Conservation (phyloP, 2,113 vertebrate species). For the Halichoerus grypus region DNA sequence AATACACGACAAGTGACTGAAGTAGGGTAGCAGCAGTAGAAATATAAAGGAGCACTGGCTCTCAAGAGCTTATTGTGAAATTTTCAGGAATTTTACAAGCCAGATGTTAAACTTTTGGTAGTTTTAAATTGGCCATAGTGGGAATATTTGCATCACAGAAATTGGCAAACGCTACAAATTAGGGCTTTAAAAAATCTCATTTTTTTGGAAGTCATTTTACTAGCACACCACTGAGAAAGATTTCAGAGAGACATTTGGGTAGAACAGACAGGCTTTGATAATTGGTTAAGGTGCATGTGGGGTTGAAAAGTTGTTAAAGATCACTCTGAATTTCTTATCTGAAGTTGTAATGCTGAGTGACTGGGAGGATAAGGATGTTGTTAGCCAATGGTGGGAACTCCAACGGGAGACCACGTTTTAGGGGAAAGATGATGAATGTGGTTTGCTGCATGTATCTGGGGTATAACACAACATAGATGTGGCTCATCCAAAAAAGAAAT, state of each 20-base stretch:
- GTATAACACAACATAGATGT: neutral
- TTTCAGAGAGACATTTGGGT: neutral
- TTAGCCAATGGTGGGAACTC: neutral
- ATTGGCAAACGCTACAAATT: neutral
- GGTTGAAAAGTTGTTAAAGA: neutral
- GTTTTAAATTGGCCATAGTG: neutral
- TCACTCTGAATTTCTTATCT: neutral
- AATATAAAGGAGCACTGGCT: neutral
- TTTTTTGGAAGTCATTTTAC: neutral
- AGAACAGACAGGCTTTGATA: neutral
- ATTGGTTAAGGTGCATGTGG: neutral
- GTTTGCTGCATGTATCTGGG: neutral
- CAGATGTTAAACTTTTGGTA: neutral
- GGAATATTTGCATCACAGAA: neutral
- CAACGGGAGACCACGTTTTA: neutral
- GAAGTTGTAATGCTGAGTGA: neutral
- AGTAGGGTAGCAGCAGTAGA: neutral
- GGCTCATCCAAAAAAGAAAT: neutral
- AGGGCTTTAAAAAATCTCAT: neutral
- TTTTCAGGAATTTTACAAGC: neutral
- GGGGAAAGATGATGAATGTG: neutral
- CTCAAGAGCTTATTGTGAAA: neutral
- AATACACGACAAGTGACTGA: neutral
- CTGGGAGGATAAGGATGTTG: neutral
- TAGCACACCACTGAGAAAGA: neutral